Conservation (phyloP, 2,797 vertebrate species). For the Chelon labrosus region DNA sequence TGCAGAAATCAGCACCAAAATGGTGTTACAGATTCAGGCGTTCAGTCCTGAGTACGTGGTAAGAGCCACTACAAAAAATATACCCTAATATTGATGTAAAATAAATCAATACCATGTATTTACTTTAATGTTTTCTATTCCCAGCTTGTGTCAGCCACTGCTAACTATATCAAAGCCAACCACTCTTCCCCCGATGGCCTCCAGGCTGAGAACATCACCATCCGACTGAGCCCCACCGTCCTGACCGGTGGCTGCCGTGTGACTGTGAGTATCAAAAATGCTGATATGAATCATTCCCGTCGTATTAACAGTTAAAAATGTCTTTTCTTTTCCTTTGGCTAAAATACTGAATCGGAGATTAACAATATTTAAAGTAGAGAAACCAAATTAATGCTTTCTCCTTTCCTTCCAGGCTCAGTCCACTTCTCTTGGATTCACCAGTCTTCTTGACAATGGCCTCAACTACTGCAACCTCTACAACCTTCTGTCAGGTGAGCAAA, state of each 20-base stretch:
- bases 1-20: slow-evolving; percentile 17
- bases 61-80: neutral
- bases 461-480: slow-evolving; percentile 72
- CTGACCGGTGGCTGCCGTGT: slow-evolving; percentile 47
- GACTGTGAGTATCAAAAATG: slow-evolving; percentile 30
- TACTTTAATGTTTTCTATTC: slow-evolving; percentile 5
- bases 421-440: slow-evolving; percentile 52
- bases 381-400: no score
- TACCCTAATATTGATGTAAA: neutral
- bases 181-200: slow-evolving; percentile 54
- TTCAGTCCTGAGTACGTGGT: slow-evolving; percentile 52
- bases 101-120: no score
- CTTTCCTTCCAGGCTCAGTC: slow-evolving; percentile 37
- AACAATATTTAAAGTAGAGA: no score
- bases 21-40: slow-evolving; percentile 49
- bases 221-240: slow-evolving; percentile 27
- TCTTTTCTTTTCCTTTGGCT: no score
- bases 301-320: no score
- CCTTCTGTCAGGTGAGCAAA: slow-evolving; percentile 57
- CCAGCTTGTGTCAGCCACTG: slow-evolving; percentile 50
- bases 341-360: no score
- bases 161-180: slow-evolving; percentile 38
- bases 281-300: no score
- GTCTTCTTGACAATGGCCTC: slow-evolving; percentile 51
- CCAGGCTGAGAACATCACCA: slow-evolving; percentile 43